phyloP scores from a whole-genome alignment of 2,888 invertebrate genomes.

The Coenonympha glycerion region DNA sequence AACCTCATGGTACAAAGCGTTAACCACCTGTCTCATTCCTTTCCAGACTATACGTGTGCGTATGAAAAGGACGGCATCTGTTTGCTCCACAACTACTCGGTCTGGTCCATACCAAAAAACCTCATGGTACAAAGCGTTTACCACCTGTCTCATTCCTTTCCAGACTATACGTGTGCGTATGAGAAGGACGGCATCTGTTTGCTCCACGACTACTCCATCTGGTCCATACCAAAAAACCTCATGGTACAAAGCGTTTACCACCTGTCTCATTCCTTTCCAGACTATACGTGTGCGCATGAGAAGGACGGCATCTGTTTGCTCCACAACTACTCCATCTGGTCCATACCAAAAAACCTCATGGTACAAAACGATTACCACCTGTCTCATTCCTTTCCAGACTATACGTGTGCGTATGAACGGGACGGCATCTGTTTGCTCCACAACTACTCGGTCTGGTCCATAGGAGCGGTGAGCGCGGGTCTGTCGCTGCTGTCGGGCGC shows the following conservation, averaged over 20 bases:
- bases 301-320: conserved; percentile 43
- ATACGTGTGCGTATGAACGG: conserved; percentile 43
- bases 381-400: conserved; percentile 41
- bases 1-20: too few species aligned
- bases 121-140: too few species aligned
- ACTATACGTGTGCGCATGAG: conserved; percentile 44
- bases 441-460: conserved; percentile 37
- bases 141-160: too few species aligned
- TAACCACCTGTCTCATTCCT: too few species aligned
- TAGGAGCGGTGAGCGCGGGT: conserved; percentile 39
- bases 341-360: too few species aligned
- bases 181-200: conserved; percentile 40
- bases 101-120: conserved; percentile 46
- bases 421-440: conserved; percentile 50
- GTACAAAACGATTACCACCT: too few species aligned
- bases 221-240: too few species aligned
- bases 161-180: conserved; percentile 52
- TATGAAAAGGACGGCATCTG: conserved; percentile 40
- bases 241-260: too few species aligned
- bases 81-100: conserved; percentile 40
- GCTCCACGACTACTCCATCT: conserved; percentile 43
- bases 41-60: conserved; percentile 51
- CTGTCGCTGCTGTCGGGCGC: conserved; percentile 40
- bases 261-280: conserved; percentile 42
- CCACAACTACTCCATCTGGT: conserved; percentile 44